Base-by-base conservation (phyloP, 2,113 vertebrate genomes). In the Nerophis ophidion region DNA sequence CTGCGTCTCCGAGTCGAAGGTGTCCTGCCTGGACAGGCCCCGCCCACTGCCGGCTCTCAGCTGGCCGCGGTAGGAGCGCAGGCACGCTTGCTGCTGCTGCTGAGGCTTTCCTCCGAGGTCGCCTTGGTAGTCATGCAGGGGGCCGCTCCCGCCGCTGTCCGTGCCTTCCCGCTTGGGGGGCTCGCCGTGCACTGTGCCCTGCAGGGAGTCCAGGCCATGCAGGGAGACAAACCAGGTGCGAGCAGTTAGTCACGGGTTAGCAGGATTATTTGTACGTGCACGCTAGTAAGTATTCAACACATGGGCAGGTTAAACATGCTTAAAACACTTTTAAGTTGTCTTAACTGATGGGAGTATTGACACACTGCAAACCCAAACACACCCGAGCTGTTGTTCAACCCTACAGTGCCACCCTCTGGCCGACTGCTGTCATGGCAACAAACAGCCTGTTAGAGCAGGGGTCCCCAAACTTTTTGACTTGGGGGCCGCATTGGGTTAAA, bases 1-100 rank as follows among this genome's bases (percentile, higher is more conserved):
- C 66, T 92, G 92, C 50, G 92, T 92, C 88, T 96, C 94, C 0
- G 91, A 92, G 82, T 98, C 95, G 60, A 96, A 94, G 58, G 94
- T 98, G 88, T 98, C 95, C 76, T 98, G 94, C 68, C 94, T 87
- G 44, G 95, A 91, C 47, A 97, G 90, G 55, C 91, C 89, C 44
- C 92, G 88, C 36, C 90, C 81, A 1, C 76, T 77, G 3, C 84
- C 79, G 1, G 84, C 76, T 10, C 86, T 79, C 58, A 91, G 80
- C 64, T 89, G 87, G 62, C 88, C 76, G 33, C 83, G 79, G 8
- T 88, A 74, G 4, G 88, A 86, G 69, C 83, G 87, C 60, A 81
- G 83, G 80, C 81, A 84, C 1, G 70, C 68, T 58, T 90, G 90
- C 81, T 89, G 88, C 50, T 91, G 89, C 71, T 90, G 72, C 63